Evolutionary conservation across 1,140 invertebrate species (phyloP).

Genomic region (Oedothorax gibbosus): DNA sequence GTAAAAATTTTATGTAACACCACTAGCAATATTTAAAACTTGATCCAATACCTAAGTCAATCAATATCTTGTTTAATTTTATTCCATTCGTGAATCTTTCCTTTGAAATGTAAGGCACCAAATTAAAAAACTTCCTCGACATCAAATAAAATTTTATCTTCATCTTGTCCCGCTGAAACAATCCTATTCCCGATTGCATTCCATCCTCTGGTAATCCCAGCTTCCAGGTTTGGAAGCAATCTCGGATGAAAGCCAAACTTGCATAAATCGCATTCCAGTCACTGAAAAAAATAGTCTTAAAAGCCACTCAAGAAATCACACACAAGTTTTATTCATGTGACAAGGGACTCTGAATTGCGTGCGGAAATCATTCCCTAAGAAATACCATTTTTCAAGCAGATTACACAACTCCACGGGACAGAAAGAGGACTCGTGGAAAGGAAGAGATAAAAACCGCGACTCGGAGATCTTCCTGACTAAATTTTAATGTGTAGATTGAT

Average conservation of each 20-base stretch:
- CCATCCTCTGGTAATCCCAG: not conserved
- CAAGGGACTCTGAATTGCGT: conserved; percentile 18
- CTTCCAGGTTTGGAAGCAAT: not conserved
- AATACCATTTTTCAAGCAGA: conserved; percentile 31
- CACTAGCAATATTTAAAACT: too few species aligned
- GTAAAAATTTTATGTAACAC: too few species aligned
- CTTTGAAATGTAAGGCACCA: too few species aligned
- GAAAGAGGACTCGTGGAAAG: not conserved
- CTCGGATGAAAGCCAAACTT: not conserved
- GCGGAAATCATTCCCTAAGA: not conserved
- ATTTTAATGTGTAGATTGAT: too few species aligned
- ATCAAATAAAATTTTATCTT: too few species aligned
- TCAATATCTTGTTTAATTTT: too few species aligned
- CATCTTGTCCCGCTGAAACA: too few species aligned
- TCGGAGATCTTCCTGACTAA: too few species aligned
- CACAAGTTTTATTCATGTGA: conserved; percentile 33
- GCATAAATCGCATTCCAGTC: conserved; percentile 17
- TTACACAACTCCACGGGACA: conserved; percentile 1
- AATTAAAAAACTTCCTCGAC: too few species aligned
- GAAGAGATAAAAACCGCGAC: conserved; percentile 15
- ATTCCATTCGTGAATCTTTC: too few species aligned
- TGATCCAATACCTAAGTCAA: too few species aligned
- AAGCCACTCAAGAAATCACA: conserved; percentile 9
- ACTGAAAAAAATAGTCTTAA: not conserved
- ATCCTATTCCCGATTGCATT: too few species aligned